Conservation (phyloP, 37 sponge, comb jelly and placozoan species). For the Chondrosia reniformis region DNA sequence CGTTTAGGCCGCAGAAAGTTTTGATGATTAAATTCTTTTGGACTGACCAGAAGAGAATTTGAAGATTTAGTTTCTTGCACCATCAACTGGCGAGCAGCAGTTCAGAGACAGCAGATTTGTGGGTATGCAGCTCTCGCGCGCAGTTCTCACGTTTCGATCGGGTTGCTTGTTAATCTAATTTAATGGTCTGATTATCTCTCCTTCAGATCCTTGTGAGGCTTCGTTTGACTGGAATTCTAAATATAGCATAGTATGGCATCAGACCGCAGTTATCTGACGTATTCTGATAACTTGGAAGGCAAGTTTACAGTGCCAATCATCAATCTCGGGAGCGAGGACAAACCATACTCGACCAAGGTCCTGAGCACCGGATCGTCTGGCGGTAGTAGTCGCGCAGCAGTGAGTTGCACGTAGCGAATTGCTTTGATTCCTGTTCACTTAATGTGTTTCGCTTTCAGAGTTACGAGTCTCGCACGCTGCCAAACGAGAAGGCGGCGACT, state of each 20-base stretch:
- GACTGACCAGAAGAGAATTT: background rate
- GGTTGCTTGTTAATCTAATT: background rate
- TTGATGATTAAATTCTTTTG: background rate
- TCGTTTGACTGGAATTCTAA: background rate
- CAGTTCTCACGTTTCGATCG: background rate
- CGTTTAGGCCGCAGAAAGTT: background rate
- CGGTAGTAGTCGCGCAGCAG: slow-evolving; percentile 1
- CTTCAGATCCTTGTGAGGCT: background rate
- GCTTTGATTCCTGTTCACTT: no score
- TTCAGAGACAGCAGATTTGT: background rate
- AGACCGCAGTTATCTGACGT: no score
- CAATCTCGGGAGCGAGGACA: background rate
- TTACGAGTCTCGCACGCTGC: slow-evolving; percentile 2
- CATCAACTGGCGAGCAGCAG: background rate
- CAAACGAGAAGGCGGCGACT: background rate
- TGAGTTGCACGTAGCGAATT: background rate
- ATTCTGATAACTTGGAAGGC: no score
- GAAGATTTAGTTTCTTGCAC: background rate
- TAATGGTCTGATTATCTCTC: background rate
- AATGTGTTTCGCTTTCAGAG: background rate
- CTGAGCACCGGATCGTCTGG: slow-evolving; percentile 5
- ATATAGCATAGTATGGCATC: background rate
- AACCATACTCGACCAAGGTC: background rate
- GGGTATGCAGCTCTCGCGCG: no score
- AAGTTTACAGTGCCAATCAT: background rate